Base-by-base conservation (phyloP, 2,113 vertebrate genomes). In the Smithornis capensis region DNA sequence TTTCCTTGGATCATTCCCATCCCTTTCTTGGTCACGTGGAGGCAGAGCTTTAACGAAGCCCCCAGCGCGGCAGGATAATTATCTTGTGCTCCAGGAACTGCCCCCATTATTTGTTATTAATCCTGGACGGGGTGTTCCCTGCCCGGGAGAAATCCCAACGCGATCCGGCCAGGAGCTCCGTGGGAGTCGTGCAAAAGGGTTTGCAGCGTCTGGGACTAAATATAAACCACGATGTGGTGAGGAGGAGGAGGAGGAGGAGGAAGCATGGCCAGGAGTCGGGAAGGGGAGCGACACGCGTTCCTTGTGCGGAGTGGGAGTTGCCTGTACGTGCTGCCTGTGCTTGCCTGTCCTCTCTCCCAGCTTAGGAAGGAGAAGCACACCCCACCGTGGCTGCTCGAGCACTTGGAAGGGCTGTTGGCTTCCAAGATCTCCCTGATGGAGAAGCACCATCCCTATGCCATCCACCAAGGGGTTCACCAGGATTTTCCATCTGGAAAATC, bases 311-410 rank as follows among this genome's bases (percentile, higher is more conserved):
- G 52, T 4, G 1, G 55, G 47, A 78, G 86, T 7, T 68, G 75
- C 65, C 60, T 25, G 75, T 11, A 4, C 16, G 1, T 2, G 29
- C 69, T 73, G 93, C 76, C 84, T 17, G 74, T 7, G 10, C 5
- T 33, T 57, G 82, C 90, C 68, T 57, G 73, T 7, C 9, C 89
- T 29, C 1, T 14, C 56, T 65, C 50, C 71, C 21, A 4, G 56
- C 77, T 91, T 69, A 10, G 90, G 90, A 94, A 96, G 90, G 92
- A 86, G n/a, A 93, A 95, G 88, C 75, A 95, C 96, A 97, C 92
- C 95, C 82, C 85, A 0, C 79, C 1, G 92, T 62, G 96, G 96
- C 94, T 90, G 76, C 83, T 88, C 4, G 2, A 2, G 4, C 19
- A 0, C 53, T 55, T 1, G 13, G 31, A 45, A 42, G 63, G 6